phyloP scores from a whole-genome alignment of 2,797 vertebrate genomes.

The Argya squamiceps region DNA sequence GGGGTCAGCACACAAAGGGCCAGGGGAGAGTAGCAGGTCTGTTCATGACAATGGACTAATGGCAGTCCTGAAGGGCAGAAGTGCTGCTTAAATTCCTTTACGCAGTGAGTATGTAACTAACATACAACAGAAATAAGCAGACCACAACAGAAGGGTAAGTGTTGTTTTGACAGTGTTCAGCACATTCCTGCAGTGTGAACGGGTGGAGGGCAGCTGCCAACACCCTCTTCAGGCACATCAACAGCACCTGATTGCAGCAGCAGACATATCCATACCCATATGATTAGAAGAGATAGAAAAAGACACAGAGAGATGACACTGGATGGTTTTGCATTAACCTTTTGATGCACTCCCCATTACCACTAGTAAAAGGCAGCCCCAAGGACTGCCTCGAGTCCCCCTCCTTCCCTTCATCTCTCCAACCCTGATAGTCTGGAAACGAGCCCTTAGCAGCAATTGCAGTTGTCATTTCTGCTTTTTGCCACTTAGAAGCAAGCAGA shows the following conservation, averaged over 20 bases:
- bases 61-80: not conserved
- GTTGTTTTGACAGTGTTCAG: not conserved
- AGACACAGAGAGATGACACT: not conserved
- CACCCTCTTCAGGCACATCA: not conserved
- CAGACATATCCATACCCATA: not conserved
- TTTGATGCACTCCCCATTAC: not conserved
- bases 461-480: conserved; percentile 1
- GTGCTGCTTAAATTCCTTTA: not conserved
- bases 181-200: not conserved
- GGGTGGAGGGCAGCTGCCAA: not conserved
- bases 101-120: not conserved
- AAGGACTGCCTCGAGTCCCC: not conserved
- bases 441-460: not conserved
- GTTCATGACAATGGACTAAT: not conserved
- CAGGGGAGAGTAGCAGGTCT: not conserved
- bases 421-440: not conserved
- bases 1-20: not conserved
- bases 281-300: not conserved
- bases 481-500: not conserved
- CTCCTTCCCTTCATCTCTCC: not conserved
- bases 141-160: not conserved
- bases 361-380: not conserved
- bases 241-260: not conserved
- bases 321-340: not conserved
- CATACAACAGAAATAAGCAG: not conserved